These are phyloP conservation scores for Rhabdomys pumilio DNA, from an alignment of 2,797 vertebrate genomes.

Conservation along the genomic window DNA sequence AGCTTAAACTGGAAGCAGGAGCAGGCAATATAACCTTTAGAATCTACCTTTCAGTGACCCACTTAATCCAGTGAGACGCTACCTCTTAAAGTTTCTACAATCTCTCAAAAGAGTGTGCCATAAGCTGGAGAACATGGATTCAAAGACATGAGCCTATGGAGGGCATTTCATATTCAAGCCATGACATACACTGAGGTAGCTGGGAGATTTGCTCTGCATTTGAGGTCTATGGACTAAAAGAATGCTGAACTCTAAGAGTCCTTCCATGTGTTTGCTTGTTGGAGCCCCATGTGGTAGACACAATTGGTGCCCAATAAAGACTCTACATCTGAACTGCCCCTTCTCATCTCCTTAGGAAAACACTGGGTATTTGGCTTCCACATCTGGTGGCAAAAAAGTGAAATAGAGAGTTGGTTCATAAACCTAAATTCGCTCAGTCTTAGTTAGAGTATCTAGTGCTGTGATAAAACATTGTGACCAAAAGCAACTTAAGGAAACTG, in stretches of 20 bases:
- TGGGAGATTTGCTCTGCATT: background rate
- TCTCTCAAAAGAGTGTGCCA: background rate
- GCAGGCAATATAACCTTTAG: background rate
- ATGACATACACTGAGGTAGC: background rate
- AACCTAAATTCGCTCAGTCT: background rate
- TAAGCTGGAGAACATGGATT: background rate
- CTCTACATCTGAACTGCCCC: background rate
- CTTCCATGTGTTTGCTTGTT: background rate
- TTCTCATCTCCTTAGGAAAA: background rate
- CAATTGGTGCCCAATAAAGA: background rate
- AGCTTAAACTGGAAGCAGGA: background rate
- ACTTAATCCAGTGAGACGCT: background rate
- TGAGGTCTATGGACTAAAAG: background rate
- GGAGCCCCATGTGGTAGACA: background rate
- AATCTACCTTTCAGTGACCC: no score
- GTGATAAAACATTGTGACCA: background rate
- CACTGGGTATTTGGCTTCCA: background rate
- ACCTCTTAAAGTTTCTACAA: background rate
- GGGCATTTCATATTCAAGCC: background rate
- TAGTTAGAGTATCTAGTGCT: background rate
- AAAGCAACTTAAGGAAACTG: background rate
- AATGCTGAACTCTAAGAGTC: background rate
- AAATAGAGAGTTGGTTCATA: slow-evolving; percentile 13
- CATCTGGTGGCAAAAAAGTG: background rate
- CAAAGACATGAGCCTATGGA: background rate